A percentile compares a stretch with the other conserved stretches of the same genome.
Conservation (phyloP, 2,113 vertebrate genomes). For the Ariopsis seemanni region DNA sequence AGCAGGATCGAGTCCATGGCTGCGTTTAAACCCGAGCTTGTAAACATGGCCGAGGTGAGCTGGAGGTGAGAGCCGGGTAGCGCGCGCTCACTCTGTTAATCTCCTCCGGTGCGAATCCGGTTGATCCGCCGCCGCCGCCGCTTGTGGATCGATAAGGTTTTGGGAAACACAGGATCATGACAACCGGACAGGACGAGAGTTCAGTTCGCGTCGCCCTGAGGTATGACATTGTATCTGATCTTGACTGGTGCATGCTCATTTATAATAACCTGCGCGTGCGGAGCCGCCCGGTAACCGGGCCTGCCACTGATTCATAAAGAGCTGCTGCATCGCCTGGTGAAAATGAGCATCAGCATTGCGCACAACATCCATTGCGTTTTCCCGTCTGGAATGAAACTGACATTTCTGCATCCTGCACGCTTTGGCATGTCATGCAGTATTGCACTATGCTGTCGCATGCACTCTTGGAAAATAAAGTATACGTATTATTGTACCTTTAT, state of each 20-base stretch:
- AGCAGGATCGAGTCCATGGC: background rate
- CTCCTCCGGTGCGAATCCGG: background rate
- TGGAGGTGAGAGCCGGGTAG: slow-evolving; percentile 44
- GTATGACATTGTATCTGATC: slow-evolving; percentile 63
- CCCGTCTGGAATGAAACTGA: background rate
- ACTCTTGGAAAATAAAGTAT: too few species aligned
- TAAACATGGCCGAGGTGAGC: slow-evolving; percentile 55
- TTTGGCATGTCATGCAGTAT: background rate
- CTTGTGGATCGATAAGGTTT: background rate
- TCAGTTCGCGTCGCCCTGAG: slow-evolving; percentile 91
- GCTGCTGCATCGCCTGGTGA: background rate
- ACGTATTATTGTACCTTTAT: too few species aligned
- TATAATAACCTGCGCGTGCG: slow-evolving; percentile 33
- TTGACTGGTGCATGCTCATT: background rate
- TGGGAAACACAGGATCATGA: slow-evolving; percentile 71
- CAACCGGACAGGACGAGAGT: slow-evolving; percentile 83
- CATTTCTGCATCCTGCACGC: background rate
- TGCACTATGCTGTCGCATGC: too few species aligned
- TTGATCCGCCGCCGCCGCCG: background rate
- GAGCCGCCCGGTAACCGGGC: slow-evolving; percentile 40
- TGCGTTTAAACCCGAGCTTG: background rate
- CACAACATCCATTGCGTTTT: background rate
- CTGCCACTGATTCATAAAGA: background rate
- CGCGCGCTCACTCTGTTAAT: background rate
- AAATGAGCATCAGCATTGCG: background rate